phyloP scores from a whole-genome alignment of 1,140 invertebrate species.

The Lamellibrachia luymesi region DNA sequence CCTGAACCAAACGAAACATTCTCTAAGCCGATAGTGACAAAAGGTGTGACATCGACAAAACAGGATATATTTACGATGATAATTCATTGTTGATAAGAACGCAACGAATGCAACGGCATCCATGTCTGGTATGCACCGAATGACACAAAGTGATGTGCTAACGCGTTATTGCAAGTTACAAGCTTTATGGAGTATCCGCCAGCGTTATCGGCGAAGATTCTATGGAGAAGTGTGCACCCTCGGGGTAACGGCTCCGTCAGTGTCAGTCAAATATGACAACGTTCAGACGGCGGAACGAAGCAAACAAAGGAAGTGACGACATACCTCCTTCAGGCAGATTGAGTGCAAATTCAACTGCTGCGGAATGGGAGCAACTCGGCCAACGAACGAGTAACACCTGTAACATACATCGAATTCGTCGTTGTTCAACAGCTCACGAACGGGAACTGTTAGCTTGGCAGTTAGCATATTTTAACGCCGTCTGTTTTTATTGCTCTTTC shows the following conservation, averaged over 20 bases:
- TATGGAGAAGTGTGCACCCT: not conserved
- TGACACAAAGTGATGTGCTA: not conserved
- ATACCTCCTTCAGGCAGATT: not conserved
- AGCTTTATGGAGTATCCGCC: not conserved
- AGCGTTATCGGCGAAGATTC: not conserved
- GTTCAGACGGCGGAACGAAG: not conserved
- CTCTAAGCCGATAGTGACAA: too few species aligned
- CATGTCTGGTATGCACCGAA: not conserved
- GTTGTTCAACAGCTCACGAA: conserved; percentile 5
- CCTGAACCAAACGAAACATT: not conserved
- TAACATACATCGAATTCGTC: not conserved
- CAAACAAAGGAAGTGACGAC: not conserved
- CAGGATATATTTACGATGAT: not conserved
- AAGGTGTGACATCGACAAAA: not conserved
- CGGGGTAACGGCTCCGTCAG: not conserved
- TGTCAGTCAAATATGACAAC: not conserved
- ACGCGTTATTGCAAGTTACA: not conserved
- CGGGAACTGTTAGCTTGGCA: not conserved
- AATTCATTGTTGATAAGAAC: not conserved
- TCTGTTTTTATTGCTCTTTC: not conserved
- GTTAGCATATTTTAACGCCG: not conserved
- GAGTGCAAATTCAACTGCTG: conserved; percentile 15
- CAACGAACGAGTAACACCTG: conserved; percentile 16
- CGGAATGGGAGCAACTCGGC: not conserved
- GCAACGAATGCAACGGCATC: not conserved